phyloP scores from a whole-genome alignment of 64 coral and sea anemone genomes.

The Dendrophyllia cribrosa region DNA sequence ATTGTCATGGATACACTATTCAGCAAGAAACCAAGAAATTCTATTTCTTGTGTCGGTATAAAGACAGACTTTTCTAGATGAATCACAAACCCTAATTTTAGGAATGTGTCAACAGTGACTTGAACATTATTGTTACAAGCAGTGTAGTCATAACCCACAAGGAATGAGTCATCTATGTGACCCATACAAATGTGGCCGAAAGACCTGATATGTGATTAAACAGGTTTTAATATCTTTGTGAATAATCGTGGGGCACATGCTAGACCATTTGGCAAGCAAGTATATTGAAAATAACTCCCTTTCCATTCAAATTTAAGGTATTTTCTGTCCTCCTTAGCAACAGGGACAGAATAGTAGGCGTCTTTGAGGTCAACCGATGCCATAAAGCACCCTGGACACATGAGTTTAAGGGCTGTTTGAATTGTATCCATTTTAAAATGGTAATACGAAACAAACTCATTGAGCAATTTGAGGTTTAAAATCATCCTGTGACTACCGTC shows the following conservation, averaged over 20 bases:
- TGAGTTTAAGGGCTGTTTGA: conserved; percentile 32
- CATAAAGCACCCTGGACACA: conserved; percentile 33
- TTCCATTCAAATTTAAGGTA: conserved; percentile 28
- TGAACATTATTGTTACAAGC: background rate
- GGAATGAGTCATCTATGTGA: conserved; percentile 63
- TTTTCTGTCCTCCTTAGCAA: conserved; percentile 5
- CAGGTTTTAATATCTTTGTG: conserved; percentile 55
- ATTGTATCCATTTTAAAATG: too few species aligned
- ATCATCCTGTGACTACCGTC: conserved; percentile 47
- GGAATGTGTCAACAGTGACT: background rate
- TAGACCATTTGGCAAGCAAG: too few species aligned
- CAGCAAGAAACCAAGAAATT: conserved; percentile 8
- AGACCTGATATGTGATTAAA: too few species aligned
- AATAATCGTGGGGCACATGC: too few species aligned
- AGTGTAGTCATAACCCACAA: conserved; percentile 6
- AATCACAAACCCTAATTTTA: background rate
- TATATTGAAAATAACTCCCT: too few species aligned
- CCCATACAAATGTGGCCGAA: too few species aligned
- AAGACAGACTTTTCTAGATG: conserved; percentile 13
- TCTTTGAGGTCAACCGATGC: conserved; percentile 38
- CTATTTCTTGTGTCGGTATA: conserved; percentile 17
- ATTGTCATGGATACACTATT: conserved; percentile 4
- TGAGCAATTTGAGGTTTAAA: conserved; percentile 25
- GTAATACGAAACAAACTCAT: conserved; percentile 40
- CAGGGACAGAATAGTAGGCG: conserved; percentile 38